phyloP scores from a whole-genome alignment of 2,113 vertebrate species.

The Craseonycteris thonglongyai region DNA sequence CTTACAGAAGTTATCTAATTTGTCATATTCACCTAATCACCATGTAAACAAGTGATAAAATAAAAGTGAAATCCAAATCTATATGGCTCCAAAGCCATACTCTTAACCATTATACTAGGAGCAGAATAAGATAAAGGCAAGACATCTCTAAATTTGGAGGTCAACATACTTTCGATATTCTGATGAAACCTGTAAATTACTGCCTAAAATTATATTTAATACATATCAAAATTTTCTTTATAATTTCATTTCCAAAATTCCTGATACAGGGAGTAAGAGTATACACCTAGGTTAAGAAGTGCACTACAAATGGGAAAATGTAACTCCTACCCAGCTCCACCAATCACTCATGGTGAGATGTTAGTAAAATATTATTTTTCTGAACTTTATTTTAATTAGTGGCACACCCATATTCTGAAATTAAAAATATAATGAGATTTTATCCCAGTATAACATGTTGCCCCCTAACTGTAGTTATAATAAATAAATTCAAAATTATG shows the following conservation, averaged over 20 bases:
- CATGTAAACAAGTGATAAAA: not conserved
- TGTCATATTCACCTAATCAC: not conserved
- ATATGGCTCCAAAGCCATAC: not conserved
- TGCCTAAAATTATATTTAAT: not conserved
- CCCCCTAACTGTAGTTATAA: not conserved
- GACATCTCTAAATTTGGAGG: not conserved
- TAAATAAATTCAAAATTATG: not conserved
- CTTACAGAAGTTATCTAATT: not conserved
- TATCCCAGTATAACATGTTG: not conserved
- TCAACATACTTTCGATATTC: not conserved
- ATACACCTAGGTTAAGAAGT: not conserved
- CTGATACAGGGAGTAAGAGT: not conserved
- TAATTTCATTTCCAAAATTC: conserved; percentile 20
- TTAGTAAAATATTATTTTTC: not conserved
- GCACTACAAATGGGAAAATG: not conserved
- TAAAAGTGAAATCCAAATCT: not conserved
- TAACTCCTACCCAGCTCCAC: not conserved
- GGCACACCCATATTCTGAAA: not conserved
- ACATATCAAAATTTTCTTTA: not conserved
- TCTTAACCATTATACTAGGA: not conserved
- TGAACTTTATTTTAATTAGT: not conserved
- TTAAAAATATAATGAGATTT: not conserved
- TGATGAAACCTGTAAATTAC: not conserved
- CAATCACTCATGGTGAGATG: not conserved
- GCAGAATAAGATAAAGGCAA: not conserved